Base-by-base conservation (phyloP, 2,797 vertebrate species). In the Ctenopoma multispine region DNA sequence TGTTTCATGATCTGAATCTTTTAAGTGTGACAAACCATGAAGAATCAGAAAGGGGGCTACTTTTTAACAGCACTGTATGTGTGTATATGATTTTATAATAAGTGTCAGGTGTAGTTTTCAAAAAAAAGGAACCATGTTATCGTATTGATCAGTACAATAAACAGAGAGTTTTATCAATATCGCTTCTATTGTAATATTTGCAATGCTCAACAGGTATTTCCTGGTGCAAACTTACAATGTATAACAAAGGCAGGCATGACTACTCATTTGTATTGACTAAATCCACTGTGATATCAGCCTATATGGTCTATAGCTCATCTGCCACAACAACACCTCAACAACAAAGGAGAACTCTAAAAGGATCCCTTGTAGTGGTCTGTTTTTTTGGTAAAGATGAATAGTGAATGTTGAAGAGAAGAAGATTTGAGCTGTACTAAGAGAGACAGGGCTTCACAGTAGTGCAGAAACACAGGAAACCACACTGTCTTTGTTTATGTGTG, bases 401-500 rank as follows among this genome's bases (percentile, higher is more conserved):
- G 41, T 38, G 57, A 7, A 18, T 20, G n/a, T 46, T 41, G 48
- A 60, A 59, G 44, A 38, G 56, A 41, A 23, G 82, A 58, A 64
- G 63, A 50, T 63, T 54, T 63, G 41, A 64, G 58, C 14, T 49
- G 40, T 47, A n/a, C 17, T 18, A 50, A n/a, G 13, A 18, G 50
- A 18, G 4, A 60, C 5, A 2, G 36, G 55, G 3, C 47, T 73
- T 77, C 55, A 76, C 18, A 20, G 23, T 8, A 62, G 48, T 72
- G 70, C 69, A 77, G 66, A 82, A 75, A 82, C 84, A 88, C 87
- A 89, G 89, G 90, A 91, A 90, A 89, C 90, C 86, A 85, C 91
- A 89, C 27, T 7, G 60, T 59, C 38, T 83, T 54, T 79, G 70
- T 87, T 66, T 69, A 62, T 77, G 43, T 65, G 29, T 38, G 20